Evolutionary conservation across 2,113 vertebrate genomes (phyloP).

Genomic region (Tringa solitaria): DNA sequence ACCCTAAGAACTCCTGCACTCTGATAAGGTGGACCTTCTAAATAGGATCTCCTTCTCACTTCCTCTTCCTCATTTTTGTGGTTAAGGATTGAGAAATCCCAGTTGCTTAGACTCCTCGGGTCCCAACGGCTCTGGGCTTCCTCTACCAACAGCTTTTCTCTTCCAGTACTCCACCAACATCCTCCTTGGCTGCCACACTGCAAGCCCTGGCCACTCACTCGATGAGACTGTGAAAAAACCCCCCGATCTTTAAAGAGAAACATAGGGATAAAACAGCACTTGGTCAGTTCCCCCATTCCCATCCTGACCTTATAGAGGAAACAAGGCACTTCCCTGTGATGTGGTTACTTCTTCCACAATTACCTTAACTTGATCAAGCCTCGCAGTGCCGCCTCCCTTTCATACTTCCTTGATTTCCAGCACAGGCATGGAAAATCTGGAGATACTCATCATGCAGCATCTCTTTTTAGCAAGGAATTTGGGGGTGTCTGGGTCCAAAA

Average conservation of each 20-base stretch:
- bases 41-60: neutral
- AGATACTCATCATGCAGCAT: neutral
- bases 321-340: neutral
- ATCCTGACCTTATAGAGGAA: neutral
- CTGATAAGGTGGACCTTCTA: neutral
- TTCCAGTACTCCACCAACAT: neutral
- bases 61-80: constrained; percentile 63
- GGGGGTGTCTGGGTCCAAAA: neutral
- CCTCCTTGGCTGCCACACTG: neutral
- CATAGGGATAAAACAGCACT: neutral
- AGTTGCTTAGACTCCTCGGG: neutral
- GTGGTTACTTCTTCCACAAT: neutral
- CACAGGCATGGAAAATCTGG: neutral
- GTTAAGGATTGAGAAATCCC: constrained; percentile 59
- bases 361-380: neutral
- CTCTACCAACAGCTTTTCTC: constrained; percentile 39
- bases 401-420: neutral
- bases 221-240: neutral
- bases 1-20: neutral
- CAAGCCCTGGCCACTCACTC: neutral
- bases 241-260: neutral
- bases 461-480: neutral
- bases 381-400: neutral
- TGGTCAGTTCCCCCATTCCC: neutral
- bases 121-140: constrained; percentile 16